Evolutionary conservation across 2,113 vertebrate genomes (phyloP), one percentile per base, ranked within the genome.

Genomic region (Lynx canadensis): DNA sequence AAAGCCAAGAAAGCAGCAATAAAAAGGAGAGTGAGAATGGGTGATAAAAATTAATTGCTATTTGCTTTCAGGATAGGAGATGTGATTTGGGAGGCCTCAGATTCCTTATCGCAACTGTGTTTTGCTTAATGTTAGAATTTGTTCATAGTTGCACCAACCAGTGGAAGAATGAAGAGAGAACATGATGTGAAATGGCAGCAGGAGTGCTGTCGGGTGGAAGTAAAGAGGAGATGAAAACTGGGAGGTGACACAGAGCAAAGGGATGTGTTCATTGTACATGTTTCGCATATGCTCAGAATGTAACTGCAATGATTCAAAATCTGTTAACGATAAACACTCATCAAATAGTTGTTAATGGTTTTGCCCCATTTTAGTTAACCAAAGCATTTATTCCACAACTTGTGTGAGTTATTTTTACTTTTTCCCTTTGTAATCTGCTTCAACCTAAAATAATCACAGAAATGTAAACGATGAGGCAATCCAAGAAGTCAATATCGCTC

Each of bases 381-480:
- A 63, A 96, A 96, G 50, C 16, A 66, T 76, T 91, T 27, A 93
- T 11, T 66, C 36, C 23, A 76, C 45, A 78, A 86, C 33, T 68
- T 60, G 14, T 25, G 15, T 63, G 60, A 76, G 12, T 55, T 96
- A 73, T 73, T 90, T 97, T 94, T 80, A 63, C 16, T 55, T 96
- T 95, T 95, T 60, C 27, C 8, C 36, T 89, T 96, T 82, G 85
- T 71, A 65, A 89, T 94, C 38, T 68, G 52, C 60, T 82, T 76
- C 50, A 65, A 57, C 13, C 16, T 79, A 83, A 94, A 94, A 93
- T 88, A 86, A 84, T 12, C 91, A 79, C 12, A 93, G 36, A 94
- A 78, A 85, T 23, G 73, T 71, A 93, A 94, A 82, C 82, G n/a
- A 86, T 31, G 31, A 48, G 86, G 36, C 65, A 65, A 9, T 91